These are phyloP conservation scores for Magallana ariakensis DNA, from an alignment of 1,140 invertebrate species.

Conservation along the genomic window DNA sequence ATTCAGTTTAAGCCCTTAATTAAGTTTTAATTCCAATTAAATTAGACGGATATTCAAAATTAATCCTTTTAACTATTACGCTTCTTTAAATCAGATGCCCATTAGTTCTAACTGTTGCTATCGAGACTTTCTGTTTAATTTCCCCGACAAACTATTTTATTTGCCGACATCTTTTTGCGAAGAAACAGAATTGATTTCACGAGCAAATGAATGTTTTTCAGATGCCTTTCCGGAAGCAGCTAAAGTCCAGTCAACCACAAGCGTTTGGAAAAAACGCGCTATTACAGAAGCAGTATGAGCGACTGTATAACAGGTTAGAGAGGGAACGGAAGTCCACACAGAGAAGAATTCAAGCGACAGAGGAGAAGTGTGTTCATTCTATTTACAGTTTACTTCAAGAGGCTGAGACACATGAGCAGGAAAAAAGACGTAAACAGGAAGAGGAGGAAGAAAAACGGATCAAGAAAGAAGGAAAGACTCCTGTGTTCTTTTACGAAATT, in stretches of 20 bases:
- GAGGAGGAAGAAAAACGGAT: constrained; percentile 3
- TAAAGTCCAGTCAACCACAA: constrained; percentile 35
- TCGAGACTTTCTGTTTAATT: not conserved
- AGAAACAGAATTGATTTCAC: not conserved
- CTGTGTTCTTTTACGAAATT: constrained; percentile 16
- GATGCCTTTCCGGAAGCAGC: constrained; percentile 39
- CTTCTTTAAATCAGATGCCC: not conserved
- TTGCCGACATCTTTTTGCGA: too few species aligned
- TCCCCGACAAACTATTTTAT: too few species aligned
- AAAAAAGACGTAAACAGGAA: constrained; percentile 18
- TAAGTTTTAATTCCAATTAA: constrained; percentile 26
- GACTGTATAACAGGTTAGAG: constrained; percentile 18
- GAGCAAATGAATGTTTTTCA: constrained; percentile 26
- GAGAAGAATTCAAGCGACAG: constrained; percentile 1
- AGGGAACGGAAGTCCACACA: constrained; percentile 46
- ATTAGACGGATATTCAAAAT: constrained; percentile 9
- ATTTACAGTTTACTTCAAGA: constrained; percentile 46
- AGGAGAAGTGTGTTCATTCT: constrained; percentile 49
- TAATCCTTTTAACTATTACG: constrained; percentile 17
- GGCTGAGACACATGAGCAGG: constrained; percentile 45
- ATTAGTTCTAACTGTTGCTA: not conserved
- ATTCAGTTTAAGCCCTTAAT: constrained; percentile 26
- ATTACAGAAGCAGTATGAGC: constrained; percentile 52
- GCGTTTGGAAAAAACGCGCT: constrained; percentile 48
- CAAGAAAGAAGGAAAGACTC: not conserved